Base-by-base conservation (phyloP, 2,113 vertebrate genomes). In the Eudyptes chrysolophus region DNA sequence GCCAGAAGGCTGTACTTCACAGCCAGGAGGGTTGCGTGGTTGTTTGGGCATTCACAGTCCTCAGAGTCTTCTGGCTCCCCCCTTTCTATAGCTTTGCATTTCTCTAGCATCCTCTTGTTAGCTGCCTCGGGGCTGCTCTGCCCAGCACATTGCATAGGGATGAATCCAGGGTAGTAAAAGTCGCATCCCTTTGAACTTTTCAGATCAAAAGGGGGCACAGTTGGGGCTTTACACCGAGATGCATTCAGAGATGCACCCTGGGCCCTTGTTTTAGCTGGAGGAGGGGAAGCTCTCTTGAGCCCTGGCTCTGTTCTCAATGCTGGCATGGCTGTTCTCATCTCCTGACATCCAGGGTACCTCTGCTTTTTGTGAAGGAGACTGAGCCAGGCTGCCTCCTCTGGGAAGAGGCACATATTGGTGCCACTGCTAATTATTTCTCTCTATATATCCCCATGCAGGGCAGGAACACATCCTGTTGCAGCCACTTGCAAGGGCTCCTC, bases 261-360 rank as follows among this genome's bases (percentile, higher is more conserved):
- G 25, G n/a, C 18, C 26, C 57, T 57, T 3, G 1, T 40, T 62
- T 20, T 46, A 46, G n/a, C 25, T 74, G 80, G 61, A 78, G 51
- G 84, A 96, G 34, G 46, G 80, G 76, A 55, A 82, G n/a, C 16
- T 75, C 36, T 81, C 64, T 68, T 2, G 2, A 62, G 71, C 26
- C 0, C 0, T 3, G 4, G 55, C 40, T 36, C 86, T 62, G 65
- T 42, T 60, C 65, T 68, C 2, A 2, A 7, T 14, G 54, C 48
- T 49, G 75, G 49, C 1, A 1, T 25, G 60, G 60, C 49, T 87
- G 36, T 30, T 71, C 62, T 64, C 1, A 0, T 44, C 62, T 84
- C 62, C 72, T 68, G 85, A 64, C 84, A 95, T 54, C 76, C 88
- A 96, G 81, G 91, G 62, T 77, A 94, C 81, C 91, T 84, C 91